Conservation (phyloP, 2,888 invertebrate species). For the Acleris holmiana region DNA sequence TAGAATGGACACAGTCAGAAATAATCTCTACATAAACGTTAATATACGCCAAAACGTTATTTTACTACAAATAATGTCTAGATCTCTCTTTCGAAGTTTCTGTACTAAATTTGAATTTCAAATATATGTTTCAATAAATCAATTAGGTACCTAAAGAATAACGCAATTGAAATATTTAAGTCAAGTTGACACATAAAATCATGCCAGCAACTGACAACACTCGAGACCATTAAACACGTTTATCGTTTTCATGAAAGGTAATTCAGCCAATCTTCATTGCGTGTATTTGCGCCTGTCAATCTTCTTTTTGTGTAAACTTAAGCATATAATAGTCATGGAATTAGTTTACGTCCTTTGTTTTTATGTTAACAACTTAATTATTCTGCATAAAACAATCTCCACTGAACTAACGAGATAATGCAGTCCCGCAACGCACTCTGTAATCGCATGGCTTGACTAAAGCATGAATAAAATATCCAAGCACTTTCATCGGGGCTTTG, state of each 20-base stretch:
- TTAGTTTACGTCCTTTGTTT: conserved; percentile 14
- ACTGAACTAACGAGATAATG: conserved; percentile 31
- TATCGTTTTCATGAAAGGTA: conserved; percentile 30
- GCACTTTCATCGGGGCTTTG: conserved; percentile 53
- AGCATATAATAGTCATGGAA: not conserved
- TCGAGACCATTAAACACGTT: conserved; percentile 17
- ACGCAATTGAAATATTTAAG: not conserved
- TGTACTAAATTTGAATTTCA: no score
- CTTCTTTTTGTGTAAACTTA: not conserved
- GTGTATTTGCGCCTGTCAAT: conserved; percentile 27
- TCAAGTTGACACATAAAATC: conserved; percentile 8
- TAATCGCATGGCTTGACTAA: conserved; percentile 28
- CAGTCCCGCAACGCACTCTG: conserved; percentile 23
- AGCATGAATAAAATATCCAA: conserved; percentile 36
- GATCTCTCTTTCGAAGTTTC: no score
- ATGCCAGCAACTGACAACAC: conserved; percentile 10
- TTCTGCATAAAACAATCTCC: conserved; percentile 21
- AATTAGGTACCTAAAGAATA: no score
- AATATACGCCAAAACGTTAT: no score
- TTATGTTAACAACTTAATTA: conserved; percentile 19
- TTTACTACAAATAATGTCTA: no score
- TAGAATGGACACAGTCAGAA: no score
- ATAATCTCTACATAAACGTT: no score
- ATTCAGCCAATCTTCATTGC: conserved; percentile 35
- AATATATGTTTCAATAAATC: no score